A percentile compares a stretch with the other conserved stretches of the same genome.
Evolutionary conservation across 2,888 invertebrate species (phyloP).

Genomic region (Cyclophora albipunctata): DNA sequence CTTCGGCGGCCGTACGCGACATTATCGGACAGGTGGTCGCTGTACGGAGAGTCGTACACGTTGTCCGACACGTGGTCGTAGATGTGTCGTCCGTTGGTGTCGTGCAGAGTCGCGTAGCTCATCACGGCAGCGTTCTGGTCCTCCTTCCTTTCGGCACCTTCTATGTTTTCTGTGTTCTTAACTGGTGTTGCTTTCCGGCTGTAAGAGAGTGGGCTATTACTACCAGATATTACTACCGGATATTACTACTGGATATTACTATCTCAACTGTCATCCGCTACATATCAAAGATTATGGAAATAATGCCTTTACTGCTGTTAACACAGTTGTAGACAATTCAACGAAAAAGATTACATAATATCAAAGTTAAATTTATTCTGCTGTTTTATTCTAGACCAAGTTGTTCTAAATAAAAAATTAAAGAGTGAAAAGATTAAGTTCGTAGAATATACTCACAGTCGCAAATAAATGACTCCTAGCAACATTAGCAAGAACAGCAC

Average conservation of each 20-base stretch:
- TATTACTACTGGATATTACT: too few species aligned
- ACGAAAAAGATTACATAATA: too few species aligned
- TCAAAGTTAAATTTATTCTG: too few species aligned
- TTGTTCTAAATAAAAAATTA: too few species aligned
- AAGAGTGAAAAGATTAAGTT: too few species aligned
- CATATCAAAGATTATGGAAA: too few species aligned
- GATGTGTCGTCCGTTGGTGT: constrained; percentile 73
- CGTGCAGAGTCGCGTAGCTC: constrained; percentile 90
- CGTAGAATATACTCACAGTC: constrained; percentile 79
- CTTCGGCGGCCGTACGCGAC: constrained; percentile 60
- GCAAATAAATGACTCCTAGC: constrained; percentile 86
- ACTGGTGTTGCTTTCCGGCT: constrained; percentile 90
- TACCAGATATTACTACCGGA: background rate
- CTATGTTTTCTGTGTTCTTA: constrained; percentile 91
- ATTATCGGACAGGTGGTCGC: constrained; percentile 73
- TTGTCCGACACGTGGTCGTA: constrained; percentile 78
- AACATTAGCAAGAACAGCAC: constrained; percentile 86
- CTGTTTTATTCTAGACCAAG: too few species aligned
- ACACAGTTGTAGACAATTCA: too few species aligned
- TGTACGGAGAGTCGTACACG: constrained; percentile 85
- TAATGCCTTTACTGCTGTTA: too few species aligned
- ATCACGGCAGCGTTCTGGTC: constrained; percentile 91
- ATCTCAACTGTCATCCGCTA: too few species aligned
- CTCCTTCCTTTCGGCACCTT: constrained; percentile 89
- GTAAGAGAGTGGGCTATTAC: constrained; percentile 18